These are phyloP conservation scores for Trissolcus basalis DNA, from an alignment of 1,140 invertebrate species.

Conservation along the genomic window DNA sequence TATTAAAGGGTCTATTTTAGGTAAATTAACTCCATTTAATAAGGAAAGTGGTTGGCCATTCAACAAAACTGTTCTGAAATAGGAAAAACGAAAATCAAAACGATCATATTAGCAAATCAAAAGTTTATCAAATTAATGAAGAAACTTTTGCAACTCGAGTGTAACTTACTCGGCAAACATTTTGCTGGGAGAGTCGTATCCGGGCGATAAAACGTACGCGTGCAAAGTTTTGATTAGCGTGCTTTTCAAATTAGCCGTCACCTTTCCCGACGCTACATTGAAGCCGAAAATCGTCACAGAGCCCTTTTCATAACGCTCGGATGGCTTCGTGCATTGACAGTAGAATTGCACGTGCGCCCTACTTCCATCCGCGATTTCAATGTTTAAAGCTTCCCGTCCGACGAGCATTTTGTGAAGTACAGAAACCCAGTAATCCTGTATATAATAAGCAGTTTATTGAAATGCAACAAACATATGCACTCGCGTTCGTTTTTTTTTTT, in stretches of 20 bases:
- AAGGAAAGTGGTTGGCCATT: conserved; percentile 74
- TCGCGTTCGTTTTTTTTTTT: conserved; percentile 11
- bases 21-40: conserved; percentile 69
- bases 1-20: conserved; percentile 74
- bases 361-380: conserved; percentile 61
- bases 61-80: conserved; percentile 76
- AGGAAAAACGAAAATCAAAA: not conserved
- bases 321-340: conserved; percentile 73
- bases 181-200: conserved; percentile 61
- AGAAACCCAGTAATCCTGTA: conserved; percentile 76
- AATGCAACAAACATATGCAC: conserved; percentile 37
- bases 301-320: conserved; percentile 65
- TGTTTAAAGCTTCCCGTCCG: conserved; percentile 72
- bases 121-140: not conserved
- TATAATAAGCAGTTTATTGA: conserved; percentile 41
- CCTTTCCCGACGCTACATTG: conserved; percentile 64
- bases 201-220: conserved; percentile 67
- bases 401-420: conserved; percentile 75
- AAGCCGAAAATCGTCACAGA: conserved; percentile 73
- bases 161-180: conserved; percentile 69
- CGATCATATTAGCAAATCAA: no score
- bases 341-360: conserved; percentile 68
- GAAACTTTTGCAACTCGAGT: conserved; percentile 3
- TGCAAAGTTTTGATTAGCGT: conserved; percentile 64
- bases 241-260: conserved; percentile 58